These are phyloP conservation scores for Hermatobates lingyangjiaoensis DNA, from an alignment of 1,140 invertebrate species.

Conservation along the genomic window DNA sequence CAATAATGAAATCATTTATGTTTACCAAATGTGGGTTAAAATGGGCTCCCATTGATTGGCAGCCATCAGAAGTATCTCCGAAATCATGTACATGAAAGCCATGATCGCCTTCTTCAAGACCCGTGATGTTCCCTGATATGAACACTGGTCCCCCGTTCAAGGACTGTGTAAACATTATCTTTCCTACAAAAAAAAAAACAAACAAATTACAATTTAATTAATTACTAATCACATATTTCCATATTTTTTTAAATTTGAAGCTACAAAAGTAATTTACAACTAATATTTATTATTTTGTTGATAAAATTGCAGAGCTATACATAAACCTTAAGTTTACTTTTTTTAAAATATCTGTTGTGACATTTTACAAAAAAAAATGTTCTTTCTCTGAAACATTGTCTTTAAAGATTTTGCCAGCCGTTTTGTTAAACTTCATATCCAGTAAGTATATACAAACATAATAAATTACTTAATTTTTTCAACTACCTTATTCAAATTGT, in stretches of 20 bases:
- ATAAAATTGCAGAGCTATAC: neutral
- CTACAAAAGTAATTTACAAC: neutral
- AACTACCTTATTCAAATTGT: no score
- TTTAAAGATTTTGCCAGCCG: no score
- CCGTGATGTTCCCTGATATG: slow-evolving; percentile 34
- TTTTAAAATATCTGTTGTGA: no score
- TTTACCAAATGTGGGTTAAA: slow-evolving; percentile 25
- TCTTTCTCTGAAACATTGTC: no score
- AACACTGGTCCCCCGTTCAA: slow-evolving; percentile 26
- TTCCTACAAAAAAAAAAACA: neutral
- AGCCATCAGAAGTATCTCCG: slow-evolving; percentile 44
- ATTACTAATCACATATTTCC: neutral
- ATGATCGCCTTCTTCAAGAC: slow-evolving; percentile 37
- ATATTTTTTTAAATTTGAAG: neutral
- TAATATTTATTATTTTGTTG: neutral
- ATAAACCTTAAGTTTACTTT: neutral
- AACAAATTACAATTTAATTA: no score
- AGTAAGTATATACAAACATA: no score
- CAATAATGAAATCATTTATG: neutral
- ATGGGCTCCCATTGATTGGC: slow-evolving; percentile 28
- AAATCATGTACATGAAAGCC: slow-evolving; percentile 58
- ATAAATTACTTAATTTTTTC: no score
- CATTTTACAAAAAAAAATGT: no score
- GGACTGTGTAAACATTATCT: slow-evolving; percentile 8
- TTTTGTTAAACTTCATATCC: no score